phyloP scores from a whole-genome alignment of 2,797 vertebrate species.

The Chromis chromis region DNA sequence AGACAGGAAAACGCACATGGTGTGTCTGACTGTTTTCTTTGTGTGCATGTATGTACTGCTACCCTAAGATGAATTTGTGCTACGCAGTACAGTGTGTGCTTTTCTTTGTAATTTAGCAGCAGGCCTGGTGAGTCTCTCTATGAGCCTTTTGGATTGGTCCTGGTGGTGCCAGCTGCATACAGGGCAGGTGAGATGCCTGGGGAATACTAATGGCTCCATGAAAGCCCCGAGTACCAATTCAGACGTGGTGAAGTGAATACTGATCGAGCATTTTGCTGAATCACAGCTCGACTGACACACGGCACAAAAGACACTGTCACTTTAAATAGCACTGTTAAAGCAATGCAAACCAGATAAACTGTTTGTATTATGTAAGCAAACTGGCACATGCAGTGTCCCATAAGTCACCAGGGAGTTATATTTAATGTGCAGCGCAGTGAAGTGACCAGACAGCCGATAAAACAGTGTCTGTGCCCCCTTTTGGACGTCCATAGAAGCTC shows the following conservation, averaged over 20 bases:
- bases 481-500: constrained; percentile 48
- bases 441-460: constrained; percentile 28
- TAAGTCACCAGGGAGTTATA: constrained; percentile 26
- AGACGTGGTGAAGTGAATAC: constrained; percentile 69
- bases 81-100: background rate
- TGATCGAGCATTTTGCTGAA: constrained; percentile 77
- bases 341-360: background rate
- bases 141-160: constrained; percentile 52
- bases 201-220: constrained; percentile 78
- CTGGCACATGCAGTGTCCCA: constrained; percentile 3
- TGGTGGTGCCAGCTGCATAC: constrained; percentile 72
- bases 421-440: constrained; percentile 10
- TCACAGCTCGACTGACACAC: constrained; percentile 66
- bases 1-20: constrained; percentile 46
- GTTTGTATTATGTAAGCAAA: constrained; percentile 20
- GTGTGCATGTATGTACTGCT: background rate
- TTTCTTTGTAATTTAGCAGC: constrained; percentile 37
- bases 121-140: constrained; percentile 30
- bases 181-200: constrained; percentile 58
- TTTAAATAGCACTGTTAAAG: constrained; percentile 34
- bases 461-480: constrained; percentile 32
- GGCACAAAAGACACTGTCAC: constrained; percentile 21
- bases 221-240: constrained; percentile 65
- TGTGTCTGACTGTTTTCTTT: background rate
- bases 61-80: constrained; percentile 17